phyloP scores from a whole-genome alignment of 2,888 invertebrate species.

The Melinopterus prodromus region DNA sequence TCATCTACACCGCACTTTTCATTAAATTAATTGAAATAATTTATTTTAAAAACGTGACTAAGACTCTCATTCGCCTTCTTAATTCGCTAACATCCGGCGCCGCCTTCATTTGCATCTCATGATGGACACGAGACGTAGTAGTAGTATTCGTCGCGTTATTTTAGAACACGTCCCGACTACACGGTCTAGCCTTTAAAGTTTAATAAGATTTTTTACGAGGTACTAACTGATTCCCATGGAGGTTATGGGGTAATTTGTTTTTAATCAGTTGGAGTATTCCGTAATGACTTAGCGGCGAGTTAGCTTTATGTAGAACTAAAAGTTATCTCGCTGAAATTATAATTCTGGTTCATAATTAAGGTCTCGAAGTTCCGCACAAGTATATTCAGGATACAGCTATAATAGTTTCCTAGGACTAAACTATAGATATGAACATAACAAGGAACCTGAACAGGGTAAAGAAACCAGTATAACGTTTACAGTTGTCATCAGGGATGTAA shows the following conservation, averaged over 20 bases:
- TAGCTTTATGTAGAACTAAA: neutral
- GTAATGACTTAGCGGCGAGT: neutral
- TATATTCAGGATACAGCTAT: no score
- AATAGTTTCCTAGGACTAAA: no score
- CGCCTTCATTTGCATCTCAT: neutral
- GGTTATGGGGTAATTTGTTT: neutral
- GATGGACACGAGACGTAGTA: neutral
- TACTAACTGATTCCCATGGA: neutral
- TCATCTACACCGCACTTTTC: conserved; percentile 4
- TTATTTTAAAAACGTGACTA: conserved; percentile 4
- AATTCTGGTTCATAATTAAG: no score
- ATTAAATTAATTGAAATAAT: conserved; percentile 4
- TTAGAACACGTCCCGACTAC: neutral
- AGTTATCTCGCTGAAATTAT: no score
- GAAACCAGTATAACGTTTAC: no score
- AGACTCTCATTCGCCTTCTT: neutral
- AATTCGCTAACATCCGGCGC: neutral
- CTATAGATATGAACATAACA: no score
- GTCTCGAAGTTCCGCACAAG: no score
- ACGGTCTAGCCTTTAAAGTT: neutral
- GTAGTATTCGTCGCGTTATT: neutral
- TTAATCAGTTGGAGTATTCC: neutral
- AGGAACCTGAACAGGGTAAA: no score
- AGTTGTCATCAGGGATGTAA: no score
- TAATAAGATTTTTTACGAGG: conserved; percentile 4